A percentile compares a stretch with the other conserved stretches of the same genome.
Conservation (phyloP, 2,113 vertebrate genomes). For the Saguinus imperator region DNA sequence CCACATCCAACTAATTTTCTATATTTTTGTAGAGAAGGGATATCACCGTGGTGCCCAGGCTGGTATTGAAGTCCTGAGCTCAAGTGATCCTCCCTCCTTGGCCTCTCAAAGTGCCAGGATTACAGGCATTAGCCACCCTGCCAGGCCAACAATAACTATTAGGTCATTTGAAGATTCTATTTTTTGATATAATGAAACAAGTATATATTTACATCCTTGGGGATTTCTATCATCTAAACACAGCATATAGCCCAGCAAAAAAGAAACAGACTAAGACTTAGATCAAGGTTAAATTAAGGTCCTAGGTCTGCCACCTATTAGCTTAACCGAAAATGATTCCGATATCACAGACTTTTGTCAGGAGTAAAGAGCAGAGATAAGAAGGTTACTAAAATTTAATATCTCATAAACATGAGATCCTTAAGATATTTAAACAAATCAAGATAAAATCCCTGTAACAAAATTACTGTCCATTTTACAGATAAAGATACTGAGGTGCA, state of each 20-base stretch:
- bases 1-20: too few relatives aligned
- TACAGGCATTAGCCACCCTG: too few relatives aligned
- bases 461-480: neutral
- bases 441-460: neutral
- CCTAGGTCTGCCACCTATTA: neutral
- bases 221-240: conserved; percentile 6
- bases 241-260: neutral
- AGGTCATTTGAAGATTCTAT: neutral
- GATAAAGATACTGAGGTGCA: neutral
- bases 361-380: neutral
- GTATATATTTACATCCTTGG: neutral
- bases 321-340: conserved; percentile 35
- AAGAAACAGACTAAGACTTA: conserved; percentile 17
- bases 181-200: conserved; percentile 29
- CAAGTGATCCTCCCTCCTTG: too few relatives aligned
- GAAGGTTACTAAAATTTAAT: neutral
- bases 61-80: too few relatives aligned
- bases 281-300: conserved; percentile 50
- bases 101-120: too few relatives aligned
- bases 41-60: too few relatives aligned
- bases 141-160: neutral
- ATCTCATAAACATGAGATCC: neutral
- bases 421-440: neutral
- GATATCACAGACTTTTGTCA: neutral
- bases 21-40: too few relatives aligned